Evolutionary conservation across 2,888 invertebrate species (phyloP), one percentile per base, ranked within the genome.

Genomic region (Pristionchus exspectatus): DNA sequence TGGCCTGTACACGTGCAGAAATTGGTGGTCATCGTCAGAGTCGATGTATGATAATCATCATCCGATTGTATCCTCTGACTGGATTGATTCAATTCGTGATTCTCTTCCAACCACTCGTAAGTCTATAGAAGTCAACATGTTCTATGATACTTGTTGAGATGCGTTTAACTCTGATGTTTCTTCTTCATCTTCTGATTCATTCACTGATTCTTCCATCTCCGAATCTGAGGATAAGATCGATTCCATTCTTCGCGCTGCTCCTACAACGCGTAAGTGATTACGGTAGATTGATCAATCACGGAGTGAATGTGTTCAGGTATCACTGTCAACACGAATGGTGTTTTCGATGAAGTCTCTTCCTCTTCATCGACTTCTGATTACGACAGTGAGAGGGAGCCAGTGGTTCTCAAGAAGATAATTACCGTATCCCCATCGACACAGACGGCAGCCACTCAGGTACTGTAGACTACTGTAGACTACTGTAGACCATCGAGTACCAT

Each of bases 151-250:
- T 63, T 21, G 4, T 63, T 24, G 24, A 63, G 59, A 63, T 63
- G 59, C 59, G 0, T 63, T 63, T 7, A 63, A 63, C 69, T 30
- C 69, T 30, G 69, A 69, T 12, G 9, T 7, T 69, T 69, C 74
- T 74, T 74, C 74, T 24, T 74, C 74, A 21, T 18, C 74, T 81
- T 81, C 81, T 63, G 59, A 63, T 21, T 63, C 56, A 18, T 56
- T 56, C 56, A 56, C 56, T 56, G 56, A 56, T 56, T 56, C 56
- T 44, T 44, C 44, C 44, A 44, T 44, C 44, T 44, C 44, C n/a
- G 24, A 69, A 5, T n/a, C 59, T 59, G 66, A 66, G n/a, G 44
- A 44, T 44, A 44, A 44, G 9, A 44, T 44, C 44, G 44, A 44
- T 44, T 44, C 44, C 44, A 44, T 44, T 44, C 9, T 44, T 44